Evolutionary conservation across 2,797 vertebrate species (phyloP), one percentile per base, ranked within the genome.

Genomic region (Anolis apletophallus): DNA sequence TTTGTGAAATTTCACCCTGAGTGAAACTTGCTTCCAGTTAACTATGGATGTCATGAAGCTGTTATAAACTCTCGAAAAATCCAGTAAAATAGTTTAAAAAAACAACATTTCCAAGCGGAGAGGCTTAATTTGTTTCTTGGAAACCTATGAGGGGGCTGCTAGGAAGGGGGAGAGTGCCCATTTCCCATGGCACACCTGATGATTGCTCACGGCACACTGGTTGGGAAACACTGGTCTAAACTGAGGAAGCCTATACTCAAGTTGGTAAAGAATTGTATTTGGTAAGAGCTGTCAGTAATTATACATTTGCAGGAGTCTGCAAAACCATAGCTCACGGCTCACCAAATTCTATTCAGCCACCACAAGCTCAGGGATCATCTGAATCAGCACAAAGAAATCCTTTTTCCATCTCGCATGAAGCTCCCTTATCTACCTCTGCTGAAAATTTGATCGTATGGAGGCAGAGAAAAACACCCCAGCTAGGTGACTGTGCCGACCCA

Each of bases 401-500:
- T 77, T 78, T 12, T 5, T 77, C 67, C 72, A 8, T 46, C 21
- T 23, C 67, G 52, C 11, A 76, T 6, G 72, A 36, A 59, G n/a
- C 21, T 40, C 3, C 26, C 40, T 77, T 67, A 23, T 23, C n/a
- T 67, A 64, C 12, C 59, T 54, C 40, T 16, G 59, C 32, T 50
- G n/a, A 67, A 84, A 21, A 46, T 76, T 17, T 16, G 11, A 4
- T 29, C 11, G 10, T 26, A 19, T 36, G 11, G 29, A 23, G 10
- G 19, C 7, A 29, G 12, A 7, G 26, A 29, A 40, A 64, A 46
- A 64, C 61, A 64, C 26, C 40, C 34, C 1, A 81, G 67, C 12
- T 46, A 8, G 21, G 34, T 26, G 23, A 13, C 75, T 88, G 90
- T 86, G 87, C 91, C 93, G 13, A 86, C 81, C 86, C 83, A 68